Base-by-base conservation (phyloP, 2,797 vertebrate genomes). In the Pangasius djambal region DNA sequence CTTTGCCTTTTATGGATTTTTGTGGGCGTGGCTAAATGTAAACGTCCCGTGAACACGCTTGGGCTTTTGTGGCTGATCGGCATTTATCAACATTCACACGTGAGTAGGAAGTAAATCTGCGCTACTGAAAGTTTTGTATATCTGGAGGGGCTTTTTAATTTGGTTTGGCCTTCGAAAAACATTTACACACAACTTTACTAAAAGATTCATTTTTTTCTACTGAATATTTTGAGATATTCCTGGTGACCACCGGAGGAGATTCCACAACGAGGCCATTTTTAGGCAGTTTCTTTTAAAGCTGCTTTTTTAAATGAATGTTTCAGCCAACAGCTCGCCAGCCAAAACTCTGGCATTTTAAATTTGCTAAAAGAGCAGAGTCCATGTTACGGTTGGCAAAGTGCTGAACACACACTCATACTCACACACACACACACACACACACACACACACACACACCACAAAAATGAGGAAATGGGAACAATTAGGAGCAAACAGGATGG, bases 401-500 rank as follows among this genome's bases (percentile, higher is more conserved):
- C 75, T 87, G 34, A 79, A 90, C 82, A 82, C 69, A 40, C 69
- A 72, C 69, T 69, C 88, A 85, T n/a, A 86, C 86, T 72, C 87
- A 90, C 90, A 78, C 74, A 77, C 74, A 77, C 74, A 77, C 74
- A 77, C 74, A 81, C 78, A 79, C 50, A 83, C 59, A 86, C 83
- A 86, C 70, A 87, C 79, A 90, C 89, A 83, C 67, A 81, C 79
- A 89, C 86, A 83, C 86, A 89, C 90, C 86, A 92, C 94, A 94
- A 93, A 94, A 94, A 89, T 92, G 92, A 95, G 93, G 94, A 95
- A 94, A 92, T 91, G 90, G 69, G 50, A 91, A 95, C 93, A 92
- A 95, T 92, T 89, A 90, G 15, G 70, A 90, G 89, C 92, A 95
- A 94, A 95, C 95, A 95, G 95, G 95, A 96, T 95, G 95, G 93